Evolutionary conservation across 2,113 vertebrate species (phyloP).

Genomic region (Hippolais icterina): DNA sequence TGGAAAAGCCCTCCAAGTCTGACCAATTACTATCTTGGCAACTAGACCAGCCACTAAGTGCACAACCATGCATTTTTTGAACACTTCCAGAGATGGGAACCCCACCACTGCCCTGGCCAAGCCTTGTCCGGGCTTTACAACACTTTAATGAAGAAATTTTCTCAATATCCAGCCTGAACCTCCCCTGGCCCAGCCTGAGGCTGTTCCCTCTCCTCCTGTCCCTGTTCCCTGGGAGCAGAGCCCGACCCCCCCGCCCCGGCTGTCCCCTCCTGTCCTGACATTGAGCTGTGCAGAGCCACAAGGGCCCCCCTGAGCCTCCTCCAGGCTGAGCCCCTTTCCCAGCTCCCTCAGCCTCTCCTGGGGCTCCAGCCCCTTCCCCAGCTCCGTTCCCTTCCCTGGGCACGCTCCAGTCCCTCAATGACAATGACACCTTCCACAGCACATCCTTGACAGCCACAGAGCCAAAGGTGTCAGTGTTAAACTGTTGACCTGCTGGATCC

Average conservation of each 20-base stretch:
- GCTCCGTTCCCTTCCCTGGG: fast-evolving
- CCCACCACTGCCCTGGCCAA: neutral
- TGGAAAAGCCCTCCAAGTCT: neutral
- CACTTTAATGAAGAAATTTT: fast-evolving
- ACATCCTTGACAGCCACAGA: neutral
- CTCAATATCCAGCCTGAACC: fast-evolving
- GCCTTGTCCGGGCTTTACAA: neutral
- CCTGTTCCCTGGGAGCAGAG: neutral
- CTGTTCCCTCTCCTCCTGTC: neutral
- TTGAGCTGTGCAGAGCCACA: neutral
- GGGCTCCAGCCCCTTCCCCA: neutral
- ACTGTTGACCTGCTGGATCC: neutral
- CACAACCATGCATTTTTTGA: neutral
- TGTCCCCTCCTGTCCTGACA: neutral
- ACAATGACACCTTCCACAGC: neutral
- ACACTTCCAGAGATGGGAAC: neutral
- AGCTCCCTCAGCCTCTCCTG: neutral
- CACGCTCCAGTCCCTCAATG: fast-evolving
- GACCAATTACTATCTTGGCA: neutral
- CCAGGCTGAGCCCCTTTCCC: neutral
- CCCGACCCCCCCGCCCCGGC: neutral
- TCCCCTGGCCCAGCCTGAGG: neutral
- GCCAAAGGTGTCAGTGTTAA: neutral
- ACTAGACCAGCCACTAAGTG: neutral
- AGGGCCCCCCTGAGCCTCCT: neutral